Evolutionary conservation across 2,113 vertebrate species (phyloP), one percentile per base, ranked within the genome.

Genomic region (Ammodytes dubius): DNA sequence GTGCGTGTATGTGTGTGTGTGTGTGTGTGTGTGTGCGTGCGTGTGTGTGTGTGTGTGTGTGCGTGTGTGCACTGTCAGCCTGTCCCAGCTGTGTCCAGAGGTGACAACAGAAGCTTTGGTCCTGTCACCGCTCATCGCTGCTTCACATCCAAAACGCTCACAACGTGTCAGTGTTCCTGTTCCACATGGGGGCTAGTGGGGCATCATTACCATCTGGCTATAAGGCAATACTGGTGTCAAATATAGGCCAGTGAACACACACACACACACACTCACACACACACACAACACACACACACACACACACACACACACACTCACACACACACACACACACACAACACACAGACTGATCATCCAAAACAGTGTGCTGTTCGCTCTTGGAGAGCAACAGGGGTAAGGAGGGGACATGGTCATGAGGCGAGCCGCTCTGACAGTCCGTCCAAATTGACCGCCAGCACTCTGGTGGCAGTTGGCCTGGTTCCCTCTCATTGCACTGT

Each of bases 391-490:
- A 87, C 79, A 87, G 74, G 68, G 85, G 65, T 76, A 79, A 70
- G 84, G 52, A 83, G 83, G 81, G 53, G 53, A 78, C 64, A 71
- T 58, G 79, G 81, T 84, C 39, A 52, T 84, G 85, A 91, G 82
- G 87, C 79, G 63, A 90, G 88, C 71, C 67, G 57, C 91, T 87
- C 74, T 90, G 91, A 91, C 93, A 91, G 86, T 90, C 85, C 88
- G 9, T 94, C 90, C 91, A 90, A 83, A 84, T 78, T 89, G 89
- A 89, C 91, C 88, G 87, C 91, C 91, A 90, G 92, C 91, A 45
- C 84, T 93, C 91, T 89, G 90, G 77, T 93, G 91, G 90, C 93
- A 93, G 90, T 91, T 93, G 92, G 92, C 93, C 92, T 89, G 93
- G 90, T 93, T 93, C 89, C 90, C 74, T 70, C 89, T 87, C 86